Evolutionary conservation across 2,113 vertebrate genomes (phyloP), one percentile per base, ranked within the genome.

Genomic region (Craseonycteris thonglongyai): DNA sequence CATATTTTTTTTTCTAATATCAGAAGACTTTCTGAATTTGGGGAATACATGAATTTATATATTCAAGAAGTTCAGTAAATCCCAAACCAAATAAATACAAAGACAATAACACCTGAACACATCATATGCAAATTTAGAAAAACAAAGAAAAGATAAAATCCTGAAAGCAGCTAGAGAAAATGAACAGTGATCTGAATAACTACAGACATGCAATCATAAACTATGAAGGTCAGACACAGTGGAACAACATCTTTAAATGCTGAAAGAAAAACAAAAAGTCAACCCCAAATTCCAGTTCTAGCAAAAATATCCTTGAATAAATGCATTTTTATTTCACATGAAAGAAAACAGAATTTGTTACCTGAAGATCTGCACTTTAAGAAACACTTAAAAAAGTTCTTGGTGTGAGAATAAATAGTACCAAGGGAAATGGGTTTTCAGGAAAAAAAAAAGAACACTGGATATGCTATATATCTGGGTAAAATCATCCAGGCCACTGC

Each of bases 161-260:
- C 58, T 82, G 28, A 63, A 88, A 90, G 30, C 58, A 74, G 11
- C 49, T 59, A 83, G n/a, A 89, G 78, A 90, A 91, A 94, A 83
- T 42, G 22, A 82, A 68, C 22, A 65, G 38, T 42, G 40, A 74
- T 40, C 51, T 90, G 42, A 78, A 42, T 68, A 49, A 87, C 4
- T 38, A 79, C 28, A 94, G 51, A 93, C 7, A 68, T 79, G 51
- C 75, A 30, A 88, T 51, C 15, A 7, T 84, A 58, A 90, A 80
- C 49, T 63, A 21, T 54, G 19, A 40, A 75, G 21, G 21, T 54
- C 21, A 80, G 76, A 59, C 26, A 84, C 15, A 63, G 21, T 45
- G 24, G 24, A 38, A 86, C 10, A 79, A 66, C 47, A 89, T 76
- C 38, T 87, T 92, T 59, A 74, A 88, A 61, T 54, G 35, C 22